Percentiles rank a stretch among this genome's conserved stretches.
phyloP scores from a whole-genome alignment of 2,888 invertebrate species.

The Cremastinae sp. region DNA sequence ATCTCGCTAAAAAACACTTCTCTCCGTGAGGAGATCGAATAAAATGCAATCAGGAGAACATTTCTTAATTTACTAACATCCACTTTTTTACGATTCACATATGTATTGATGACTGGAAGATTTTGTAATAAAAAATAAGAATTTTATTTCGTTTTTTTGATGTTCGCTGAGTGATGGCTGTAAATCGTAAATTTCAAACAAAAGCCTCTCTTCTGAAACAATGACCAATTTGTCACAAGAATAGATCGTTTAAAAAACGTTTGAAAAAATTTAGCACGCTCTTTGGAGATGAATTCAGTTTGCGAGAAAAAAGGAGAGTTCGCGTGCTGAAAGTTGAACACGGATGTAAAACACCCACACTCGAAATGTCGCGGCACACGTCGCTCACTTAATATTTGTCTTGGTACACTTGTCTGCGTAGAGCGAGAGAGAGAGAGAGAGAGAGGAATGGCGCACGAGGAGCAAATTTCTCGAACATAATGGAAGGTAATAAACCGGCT shows the following conservation, averaged over 20 bases:
- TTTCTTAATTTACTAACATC: too few species aligned
- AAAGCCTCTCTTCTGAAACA: too few species aligned
- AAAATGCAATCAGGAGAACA: constrained; percentile 2
- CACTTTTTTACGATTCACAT: too few species aligned
- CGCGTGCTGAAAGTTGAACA: constrained; percentile 3
- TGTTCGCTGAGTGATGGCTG: too few species aligned
- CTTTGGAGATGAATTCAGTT: not conserved
- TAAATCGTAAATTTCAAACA: too few species aligned
- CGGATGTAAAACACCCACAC: constrained; percentile 37
- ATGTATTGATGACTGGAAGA: too few species aligned
- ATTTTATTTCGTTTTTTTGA: too few species aligned
- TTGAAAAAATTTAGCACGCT: too few species aligned
- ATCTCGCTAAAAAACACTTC: too few species aligned
- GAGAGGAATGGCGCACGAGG: not conserved
- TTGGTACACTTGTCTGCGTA: constrained; percentile 21
- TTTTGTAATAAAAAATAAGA: too few species aligned
- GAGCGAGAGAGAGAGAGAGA: constrained; percentile 14
- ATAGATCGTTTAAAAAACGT: too few species aligned
- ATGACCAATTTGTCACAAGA: too few species aligned
- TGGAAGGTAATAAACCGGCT: constrained; percentile 41
- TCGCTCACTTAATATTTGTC: constrained; percentile 49
- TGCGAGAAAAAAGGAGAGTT: not conserved
- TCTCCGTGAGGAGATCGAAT: not conserved
- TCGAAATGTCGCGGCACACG: constrained; percentile 32
- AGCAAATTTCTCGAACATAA: constrained; percentile 43